A percentile compares a stretch with the other conserved stretches of the same genome.
Evolutionary conservation across 2,113 vertebrate genomes (phyloP).

Genomic region (Elachura formosa): DNA sequence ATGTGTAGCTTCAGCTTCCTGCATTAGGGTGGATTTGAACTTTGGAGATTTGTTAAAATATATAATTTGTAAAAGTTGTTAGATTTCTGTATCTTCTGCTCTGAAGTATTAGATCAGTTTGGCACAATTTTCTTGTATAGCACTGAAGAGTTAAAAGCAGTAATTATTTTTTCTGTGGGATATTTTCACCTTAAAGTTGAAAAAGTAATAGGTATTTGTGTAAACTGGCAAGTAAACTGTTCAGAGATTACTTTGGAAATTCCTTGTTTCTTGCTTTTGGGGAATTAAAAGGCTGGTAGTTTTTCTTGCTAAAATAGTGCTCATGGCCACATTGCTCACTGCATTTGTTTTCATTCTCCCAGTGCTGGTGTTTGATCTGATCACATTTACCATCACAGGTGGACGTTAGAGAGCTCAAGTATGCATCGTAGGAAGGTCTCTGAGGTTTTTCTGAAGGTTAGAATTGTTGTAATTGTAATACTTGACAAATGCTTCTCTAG

Average conservation of each 20-base stretch:
- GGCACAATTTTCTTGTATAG: not conserved
- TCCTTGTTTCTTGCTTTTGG: conserved; percentile 54
- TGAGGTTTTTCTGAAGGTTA: not conserved
- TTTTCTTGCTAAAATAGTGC: conserved; percentile 28
- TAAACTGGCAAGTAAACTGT: conserved; percentile 51
- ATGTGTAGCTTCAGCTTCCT: not conserved
- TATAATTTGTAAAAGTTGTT: not conserved
- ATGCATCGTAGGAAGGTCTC: not conserved
- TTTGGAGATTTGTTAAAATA: not conserved
- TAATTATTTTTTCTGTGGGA: conserved; percentile 32
- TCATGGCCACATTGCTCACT: conserved; percentile 13
- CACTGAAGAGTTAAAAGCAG: conserved; percentile 12
- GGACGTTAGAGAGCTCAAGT: not conserved
- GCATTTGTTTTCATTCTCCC: not conserved
- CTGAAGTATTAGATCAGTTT: conserved; percentile 16
- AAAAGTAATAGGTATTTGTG: conserved; percentile 42
- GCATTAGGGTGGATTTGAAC: not conserved
- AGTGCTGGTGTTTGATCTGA: not conserved
- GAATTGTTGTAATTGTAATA: not conserved
- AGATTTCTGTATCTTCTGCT: not conserved
- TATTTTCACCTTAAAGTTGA: conserved; percentile 30
- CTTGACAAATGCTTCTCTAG: conserved; percentile 33
- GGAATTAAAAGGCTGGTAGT: conserved; percentile 38
- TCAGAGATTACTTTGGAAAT: conserved; percentile 28
- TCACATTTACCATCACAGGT: not conserved